Percentiles rank a stretch among this genome's conserved stretches.
These are phyloP conservation scores for Coelopa pilipes DNA, from an alignment of 2,888 invertebrate genomes.

Conservation along the genomic window DNA sequence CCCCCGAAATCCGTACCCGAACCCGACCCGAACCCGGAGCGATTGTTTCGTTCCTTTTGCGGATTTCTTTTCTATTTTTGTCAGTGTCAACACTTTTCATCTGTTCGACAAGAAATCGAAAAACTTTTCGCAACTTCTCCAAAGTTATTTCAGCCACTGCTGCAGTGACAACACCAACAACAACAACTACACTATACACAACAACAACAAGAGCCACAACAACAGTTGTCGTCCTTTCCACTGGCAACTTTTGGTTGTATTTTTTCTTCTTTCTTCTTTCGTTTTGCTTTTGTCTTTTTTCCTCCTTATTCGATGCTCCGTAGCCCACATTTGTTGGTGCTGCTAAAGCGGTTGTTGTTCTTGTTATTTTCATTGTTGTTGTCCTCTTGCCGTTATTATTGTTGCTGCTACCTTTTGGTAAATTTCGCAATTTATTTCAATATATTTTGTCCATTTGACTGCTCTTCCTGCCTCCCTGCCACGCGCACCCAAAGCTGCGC, in stretches of 20 bases:
- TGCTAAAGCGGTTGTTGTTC: no score
- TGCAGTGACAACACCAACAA: background rate
- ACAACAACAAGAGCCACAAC: no score
- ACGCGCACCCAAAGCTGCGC: no score
- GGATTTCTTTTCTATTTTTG: constrained; percentile 1
- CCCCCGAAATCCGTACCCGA: background rate
- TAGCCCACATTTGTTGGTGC: background rate
- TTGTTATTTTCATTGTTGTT: background rate
- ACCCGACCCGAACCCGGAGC: background rate
- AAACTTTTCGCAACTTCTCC: constrained; percentile 29
- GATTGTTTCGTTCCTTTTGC: background rate
- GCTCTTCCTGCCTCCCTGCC: background rate
- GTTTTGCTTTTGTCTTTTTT: background rate
- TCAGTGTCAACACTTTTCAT: constrained; percentile 5
- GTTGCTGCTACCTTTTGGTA: constrained; percentile 19
- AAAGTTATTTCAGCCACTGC: constrained; percentile 5
- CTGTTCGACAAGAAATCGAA: constrained; percentile 32
- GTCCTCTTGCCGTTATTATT: constrained; percentile 1
- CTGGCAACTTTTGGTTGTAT: background rate
- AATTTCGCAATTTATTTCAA: constrained; percentile 38
- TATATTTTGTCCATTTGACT: constrained; percentile 35
- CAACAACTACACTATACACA: no score
- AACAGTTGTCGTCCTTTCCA: no score
- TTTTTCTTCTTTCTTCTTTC: background rate
- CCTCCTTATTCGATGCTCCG: background rate